A percentile compares a stretch with the other conserved stretches of the same genome.
These are phyloP conservation scores for Epizoanthus fatuus DNA, from an alignment of 92 coral and sea anemone species.

Conservation along the genomic window DNA sequence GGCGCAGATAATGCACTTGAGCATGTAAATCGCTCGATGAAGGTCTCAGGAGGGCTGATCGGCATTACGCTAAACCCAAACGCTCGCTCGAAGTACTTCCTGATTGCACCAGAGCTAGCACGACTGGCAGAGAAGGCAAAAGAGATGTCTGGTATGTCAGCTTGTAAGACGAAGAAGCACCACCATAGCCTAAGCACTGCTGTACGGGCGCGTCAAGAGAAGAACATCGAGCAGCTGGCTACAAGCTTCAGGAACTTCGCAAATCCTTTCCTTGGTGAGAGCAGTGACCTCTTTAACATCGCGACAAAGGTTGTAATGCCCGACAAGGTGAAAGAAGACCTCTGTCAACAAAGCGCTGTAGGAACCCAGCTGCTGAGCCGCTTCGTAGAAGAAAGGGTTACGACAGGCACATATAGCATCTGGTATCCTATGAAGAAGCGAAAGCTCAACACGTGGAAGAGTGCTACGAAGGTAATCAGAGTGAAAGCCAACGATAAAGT, in stretches of 20 bases:
- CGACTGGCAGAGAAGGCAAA: conserved; percentile 59
- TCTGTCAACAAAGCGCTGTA: conserved; percentile 42
- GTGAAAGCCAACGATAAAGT: conserved; percentile 29
- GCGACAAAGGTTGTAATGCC: conserved; percentile 57
- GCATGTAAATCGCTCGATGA: conserved; percentile 76
- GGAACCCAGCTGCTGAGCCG: conserved; percentile 8
- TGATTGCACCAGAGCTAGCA: conserved; percentile 64
- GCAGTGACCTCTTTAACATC: conserved; percentile 33
- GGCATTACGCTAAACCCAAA: conserved; percentile 72
- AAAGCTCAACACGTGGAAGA: conserved; percentile 45
- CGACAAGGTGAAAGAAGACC: conserved; percentile 29
- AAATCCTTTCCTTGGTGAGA: conserved; percentile 35
- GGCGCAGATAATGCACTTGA: conserved; percentile 69
- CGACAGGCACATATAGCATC: conserved; percentile 7
- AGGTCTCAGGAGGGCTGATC: conserved; percentile 62
- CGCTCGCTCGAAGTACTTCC: conserved; percentile 60
- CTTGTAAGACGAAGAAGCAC: conserved; percentile 28
- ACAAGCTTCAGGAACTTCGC: conserved; percentile 25
- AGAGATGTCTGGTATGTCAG: conserved; percentile 54
- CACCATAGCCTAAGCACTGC: conserved; percentile 52
- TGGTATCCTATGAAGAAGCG: conserved; percentile 49
- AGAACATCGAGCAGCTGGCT: conserved; percentile 48
- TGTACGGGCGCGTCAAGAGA: conserved; percentile 51
- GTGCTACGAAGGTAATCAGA: conserved; percentile 14
- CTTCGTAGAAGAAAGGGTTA: conserved; percentile 35